Conservation (phyloP, 2,797 vertebrate species). For the Propithecus perrieri region DNA sequence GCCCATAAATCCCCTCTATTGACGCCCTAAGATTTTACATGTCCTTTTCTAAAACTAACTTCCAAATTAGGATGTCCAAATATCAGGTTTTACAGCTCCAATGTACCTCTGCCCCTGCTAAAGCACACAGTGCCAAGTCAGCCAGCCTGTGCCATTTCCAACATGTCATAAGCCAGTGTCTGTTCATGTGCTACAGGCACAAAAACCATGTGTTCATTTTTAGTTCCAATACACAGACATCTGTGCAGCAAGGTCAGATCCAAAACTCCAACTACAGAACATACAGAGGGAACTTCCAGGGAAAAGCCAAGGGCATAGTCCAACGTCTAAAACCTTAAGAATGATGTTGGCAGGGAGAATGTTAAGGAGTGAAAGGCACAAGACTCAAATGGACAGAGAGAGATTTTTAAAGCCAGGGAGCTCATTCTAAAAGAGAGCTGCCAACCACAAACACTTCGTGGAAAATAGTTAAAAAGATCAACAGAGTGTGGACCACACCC, state of each 20-base stretch:
- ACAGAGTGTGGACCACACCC: conserved; percentile 21
- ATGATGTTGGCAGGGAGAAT: neutral
- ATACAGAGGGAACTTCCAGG: conserved; percentile 38
- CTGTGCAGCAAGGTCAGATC: conserved; percentile 72
- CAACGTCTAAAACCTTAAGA: conserved; percentile 1
- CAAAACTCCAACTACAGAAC: conserved; percentile 63
- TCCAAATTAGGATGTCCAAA: conserved; percentile 46
- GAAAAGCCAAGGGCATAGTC: neutral
- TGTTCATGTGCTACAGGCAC: conserved; percentile 70
- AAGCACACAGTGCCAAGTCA: conserved; percentile 44
- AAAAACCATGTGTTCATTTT: conserved; percentile 70
- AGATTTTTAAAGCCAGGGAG: conserved; percentile 8
- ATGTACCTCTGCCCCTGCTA: conserved; percentile 53
- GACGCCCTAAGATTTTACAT: neutral
- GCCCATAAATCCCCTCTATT: neutral
- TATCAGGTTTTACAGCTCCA: neutral
- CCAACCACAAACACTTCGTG: neutral
- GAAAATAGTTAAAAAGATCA: conserved; percentile 50
- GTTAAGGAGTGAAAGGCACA: neutral
- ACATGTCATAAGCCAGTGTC: conserved; percentile 65
- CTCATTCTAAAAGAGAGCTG: conserved; percentile 7
- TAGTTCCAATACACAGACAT: conserved; percentile 71
- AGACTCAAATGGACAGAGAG: conserved; percentile 33
- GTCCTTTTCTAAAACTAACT: conserved; percentile 35
- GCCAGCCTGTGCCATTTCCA: conserved; percentile 75